phyloP scores from a whole-genome alignment of 37 sponge, comb jelly and placozoan genomes.

The Beroe ovata region DNA sequence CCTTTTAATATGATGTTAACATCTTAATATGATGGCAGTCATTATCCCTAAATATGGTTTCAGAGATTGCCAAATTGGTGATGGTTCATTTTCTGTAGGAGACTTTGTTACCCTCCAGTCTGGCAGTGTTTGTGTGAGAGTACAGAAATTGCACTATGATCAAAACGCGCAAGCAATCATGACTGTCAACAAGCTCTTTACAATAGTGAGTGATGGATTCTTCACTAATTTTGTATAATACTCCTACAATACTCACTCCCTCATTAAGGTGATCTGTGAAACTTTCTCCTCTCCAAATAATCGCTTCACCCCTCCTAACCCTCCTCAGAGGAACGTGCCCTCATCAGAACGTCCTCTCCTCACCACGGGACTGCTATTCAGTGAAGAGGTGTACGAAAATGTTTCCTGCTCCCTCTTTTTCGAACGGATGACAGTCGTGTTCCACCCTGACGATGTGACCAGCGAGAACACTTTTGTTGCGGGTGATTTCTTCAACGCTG shows the following conservation, averaged over 20 bases:
- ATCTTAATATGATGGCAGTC: too few relatives aligned
- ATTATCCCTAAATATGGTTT: too few relatives aligned
- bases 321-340: slow-evolving; percentile 28
- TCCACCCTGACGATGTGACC: neutral
- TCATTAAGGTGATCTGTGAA: neutral
- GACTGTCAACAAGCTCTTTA: slow-evolving; percentile 50
- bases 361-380: slow-evolving; percentile 29
- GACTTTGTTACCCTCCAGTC: slow-evolving; percentile 60
- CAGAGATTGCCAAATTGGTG: slow-evolving; percentile 34
- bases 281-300: neutral
- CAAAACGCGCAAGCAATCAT: neutral
- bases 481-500: slow-evolving; percentile 31
- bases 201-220: neutral
- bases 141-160: neutral
- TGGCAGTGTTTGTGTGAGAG: slow-evolving; percentile 48
- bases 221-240: neutral
- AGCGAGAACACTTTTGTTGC: neutral
- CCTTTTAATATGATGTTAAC: too few relatives aligned
- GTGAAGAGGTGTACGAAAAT: neutral
- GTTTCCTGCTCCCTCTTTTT: slow-evolving; percentile 46
- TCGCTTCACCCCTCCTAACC: neutral
- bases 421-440: slow-evolving; percentile 14
- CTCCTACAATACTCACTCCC: neutral
- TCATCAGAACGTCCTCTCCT: neutral
- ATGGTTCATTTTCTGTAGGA: neutral